Evolutionary conservation across 2,113 vertebrate species (phyloP), one percentile per base, ranked within the genome.

Genomic region (Ascaphus truei): DNA sequence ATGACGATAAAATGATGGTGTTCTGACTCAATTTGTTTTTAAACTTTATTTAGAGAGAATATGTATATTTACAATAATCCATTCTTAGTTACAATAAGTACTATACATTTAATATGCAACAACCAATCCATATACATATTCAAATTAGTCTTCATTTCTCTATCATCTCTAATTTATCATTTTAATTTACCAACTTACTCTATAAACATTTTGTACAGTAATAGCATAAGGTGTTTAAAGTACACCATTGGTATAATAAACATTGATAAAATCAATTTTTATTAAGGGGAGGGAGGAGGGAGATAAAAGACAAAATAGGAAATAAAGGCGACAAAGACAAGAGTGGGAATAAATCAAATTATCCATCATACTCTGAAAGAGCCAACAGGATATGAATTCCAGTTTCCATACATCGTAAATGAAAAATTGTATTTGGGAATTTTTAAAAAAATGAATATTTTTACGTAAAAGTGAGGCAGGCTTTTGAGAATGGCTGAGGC

Each of bases 41-140:
- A 63, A 36, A 20, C 56, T 37, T 69, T 30, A 60, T 51, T 61
- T 52, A 18, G 43, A 34, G 25, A 60, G 56, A 71, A 41, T 69
- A 69, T 71, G 67, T 39, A 71, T 71, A 71, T 71, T 61, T 71
- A 71, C 67, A 71, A 22, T 68, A 43, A 71, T 52, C 57, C 57
- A 61, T 71, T 61, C 67, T 71, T 71, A 61, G n/a, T n/a, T n/a
- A n/a, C n/a, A n/a, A n/a, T 37, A 71, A 45, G 45, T 51, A 71
- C 67, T 71, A 71, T 71, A 71, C 66, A 69, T 37, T 50, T 65
- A 53, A 65, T 48, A 58, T 47, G n/a, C 33, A 68, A 59, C 55
- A 29, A 18, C 23, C 56, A 71, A 29, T 39, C 52, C 67, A 71
- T 69, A 69, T 61, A 69, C 67, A 69, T 71, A 71, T 61, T 60